A percentile compares a stretch with the other conserved stretches of the same genome.
phyloP scores from a whole-genome alignment of 1,140 invertebrate species.

The Drosophila prosaltans region DNA sequence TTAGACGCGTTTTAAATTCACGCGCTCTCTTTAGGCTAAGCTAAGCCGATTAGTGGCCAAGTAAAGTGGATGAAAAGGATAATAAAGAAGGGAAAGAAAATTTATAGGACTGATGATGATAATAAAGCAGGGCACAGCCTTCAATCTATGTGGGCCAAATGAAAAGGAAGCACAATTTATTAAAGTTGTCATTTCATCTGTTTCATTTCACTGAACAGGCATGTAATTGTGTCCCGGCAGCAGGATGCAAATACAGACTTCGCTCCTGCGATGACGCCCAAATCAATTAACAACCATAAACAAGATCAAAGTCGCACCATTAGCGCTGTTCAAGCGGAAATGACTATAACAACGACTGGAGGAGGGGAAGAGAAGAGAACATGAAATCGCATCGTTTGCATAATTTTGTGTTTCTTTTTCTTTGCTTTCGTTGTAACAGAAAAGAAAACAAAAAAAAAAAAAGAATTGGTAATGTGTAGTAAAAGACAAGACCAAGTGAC shows the following conservation, averaged over 20 bases:
- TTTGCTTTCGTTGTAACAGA: constrained; percentile 26
- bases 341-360: constrained; percentile 33
- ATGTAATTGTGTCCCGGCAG: background rate
- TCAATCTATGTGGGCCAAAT: constrained; percentile 11
- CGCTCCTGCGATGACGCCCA: constrained; percentile 9
- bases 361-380: constrained; percentile 16
- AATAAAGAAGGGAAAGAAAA: background rate
- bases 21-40: constrained; percentile 15
- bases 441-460: constrained; percentile 26
- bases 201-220: constrained; percentile 38
- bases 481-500: background rate
- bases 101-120: constrained; percentile 33
- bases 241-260: background rate
- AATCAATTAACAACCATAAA: constrained; percentile 58
- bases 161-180: constrained; percentile 25
- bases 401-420: constrained; percentile 29
- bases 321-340: constrained; percentile 43
- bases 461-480: constrained; percentile 14
- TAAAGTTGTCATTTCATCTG: constrained; percentile 50
- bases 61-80: constrained; percentile 41
- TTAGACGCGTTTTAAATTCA: constrained; percentile 35
- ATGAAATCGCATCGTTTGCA: constrained; percentile 45
- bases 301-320: constrained; percentile 54
- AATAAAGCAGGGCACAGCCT: constrained; percentile 23
- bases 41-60: constrained; percentile 44